phyloP scores from a whole-genome alignment of 2,888 invertebrate genomes.

The Nomada goodeniana region DNA sequence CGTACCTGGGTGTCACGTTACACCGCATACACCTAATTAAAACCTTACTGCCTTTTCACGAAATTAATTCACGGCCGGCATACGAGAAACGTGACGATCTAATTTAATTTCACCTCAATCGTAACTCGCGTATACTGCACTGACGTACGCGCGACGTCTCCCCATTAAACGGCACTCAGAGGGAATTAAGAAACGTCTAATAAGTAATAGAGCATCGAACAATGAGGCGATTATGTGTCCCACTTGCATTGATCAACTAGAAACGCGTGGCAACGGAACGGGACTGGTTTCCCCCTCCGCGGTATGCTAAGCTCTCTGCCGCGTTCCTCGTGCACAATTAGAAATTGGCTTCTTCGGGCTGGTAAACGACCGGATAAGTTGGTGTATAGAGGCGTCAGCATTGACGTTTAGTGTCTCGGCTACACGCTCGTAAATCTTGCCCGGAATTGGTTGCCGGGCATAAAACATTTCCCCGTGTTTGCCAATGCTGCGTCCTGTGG shows the following conservation, averaged over 20 bases:
- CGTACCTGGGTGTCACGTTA: no score
- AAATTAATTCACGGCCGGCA: neutral
- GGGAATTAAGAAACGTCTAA: conserved; percentile 61
- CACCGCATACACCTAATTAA: neutral
- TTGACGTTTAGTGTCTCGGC: conserved; percentile 45
- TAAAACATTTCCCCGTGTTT: conserved; percentile 43
- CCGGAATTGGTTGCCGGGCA: conserved; percentile 32
- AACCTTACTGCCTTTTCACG: conserved; percentile 3
- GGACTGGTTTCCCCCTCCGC: neutral
- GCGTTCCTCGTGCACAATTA: conserved; percentile 26
- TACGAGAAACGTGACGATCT: conserved; percentile 51
- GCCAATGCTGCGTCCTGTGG: conserved; percentile 17
- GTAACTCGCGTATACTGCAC: conserved; percentile 60
- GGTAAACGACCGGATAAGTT: conserved; percentile 10
- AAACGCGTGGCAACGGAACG: conserved; percentile 14
- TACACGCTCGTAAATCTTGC: conserved; percentile 50
- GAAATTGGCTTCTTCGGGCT: neutral
- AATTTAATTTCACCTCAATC: conserved; percentile 51
- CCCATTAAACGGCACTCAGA: conserved; percentile 57
- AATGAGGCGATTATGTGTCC: conserved; percentile 54
- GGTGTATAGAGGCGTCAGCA: conserved; percentile 20
- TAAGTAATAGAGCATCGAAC: conserved; percentile 55
- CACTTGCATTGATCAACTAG: conserved; percentile 44
- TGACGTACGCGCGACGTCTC: conserved; percentile 67
- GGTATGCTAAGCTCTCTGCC: neutral